phyloP scores from a whole-genome alignment of 2,888 invertebrate genomes.

The Campaea margaritaria region DNA sequence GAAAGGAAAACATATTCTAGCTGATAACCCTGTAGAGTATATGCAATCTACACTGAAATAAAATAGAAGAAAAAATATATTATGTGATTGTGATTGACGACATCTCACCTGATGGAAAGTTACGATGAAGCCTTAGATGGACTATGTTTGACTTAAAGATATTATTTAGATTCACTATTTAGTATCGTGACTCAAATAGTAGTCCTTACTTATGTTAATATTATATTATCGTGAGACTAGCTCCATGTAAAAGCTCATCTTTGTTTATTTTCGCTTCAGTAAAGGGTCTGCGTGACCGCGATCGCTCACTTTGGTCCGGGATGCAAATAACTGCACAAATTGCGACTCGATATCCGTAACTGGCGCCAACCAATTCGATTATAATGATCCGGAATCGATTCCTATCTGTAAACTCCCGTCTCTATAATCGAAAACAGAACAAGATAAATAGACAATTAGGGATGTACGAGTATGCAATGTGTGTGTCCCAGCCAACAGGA shows the following conservation, averaged over 20 bases:
- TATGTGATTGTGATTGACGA: too few relatives aligned
- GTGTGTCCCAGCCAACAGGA: conserved; percentile 1
- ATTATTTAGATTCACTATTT: neutral
- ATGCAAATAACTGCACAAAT: conserved; percentile 78
- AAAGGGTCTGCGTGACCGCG: conserved; percentile 69
- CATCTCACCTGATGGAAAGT: too few relatives aligned
- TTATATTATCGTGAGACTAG: conserved; percentile 6
- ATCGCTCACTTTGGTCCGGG: conserved; percentile 62
- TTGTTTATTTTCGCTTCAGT: conserved; percentile 70
- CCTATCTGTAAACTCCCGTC: conserved; percentile 50
- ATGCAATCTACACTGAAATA: too few relatives aligned
- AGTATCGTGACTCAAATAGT: too few relatives aligned
- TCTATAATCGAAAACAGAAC: conserved; percentile 16
- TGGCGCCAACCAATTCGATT: conserved; percentile 68
- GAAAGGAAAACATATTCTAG: too few relatives aligned
- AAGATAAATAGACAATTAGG: conserved; percentile 21
- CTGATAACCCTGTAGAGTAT: too few relatives aligned
- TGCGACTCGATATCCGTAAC: conserved; percentile 72
- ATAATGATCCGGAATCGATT: conserved; percentile 75
- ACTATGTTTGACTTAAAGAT: too few relatives aligned
- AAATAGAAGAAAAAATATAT: too few relatives aligned
- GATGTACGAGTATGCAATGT: conserved; percentile 2
- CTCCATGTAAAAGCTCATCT: conserved; percentile 54
- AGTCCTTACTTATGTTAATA: too few relatives aligned
- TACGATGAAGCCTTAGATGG: too few relatives aligned